phyloP scores from a whole-genome alignment of 2,888 invertebrate species.

The Drosophila maculinotata region DNA sequence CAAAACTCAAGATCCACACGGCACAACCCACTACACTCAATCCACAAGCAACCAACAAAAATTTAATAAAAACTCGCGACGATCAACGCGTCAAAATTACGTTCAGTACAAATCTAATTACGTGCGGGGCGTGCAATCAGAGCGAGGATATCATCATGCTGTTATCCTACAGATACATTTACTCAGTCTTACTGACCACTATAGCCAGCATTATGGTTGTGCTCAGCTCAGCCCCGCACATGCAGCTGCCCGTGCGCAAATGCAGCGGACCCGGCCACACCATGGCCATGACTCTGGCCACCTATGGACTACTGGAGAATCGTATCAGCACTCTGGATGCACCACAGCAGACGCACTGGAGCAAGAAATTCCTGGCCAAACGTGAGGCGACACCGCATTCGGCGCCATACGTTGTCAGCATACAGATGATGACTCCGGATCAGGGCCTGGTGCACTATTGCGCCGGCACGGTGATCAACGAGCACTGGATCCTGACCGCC shows the following conservation, averaged over 20 bases:
- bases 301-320: slow-evolving; percentile 71
- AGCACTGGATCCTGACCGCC: slow-evolving; percentile 84
- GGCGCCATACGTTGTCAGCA: slow-evolving; percentile 83
- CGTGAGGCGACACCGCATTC: slow-evolving; percentile 81
- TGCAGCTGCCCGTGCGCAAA: slow-evolving; percentile 60
- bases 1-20: slow-evolving; percentile 4
- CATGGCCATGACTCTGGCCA: slow-evolving; percentile 64
- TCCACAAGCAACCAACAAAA: background rate
- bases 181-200: slow-evolving; percentile 70
- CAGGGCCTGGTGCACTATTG: slow-evolving; percentile 82
- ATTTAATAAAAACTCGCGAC: slow-evolving; percentile 13
- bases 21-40: slow-evolving; percentile 10
- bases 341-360: slow-evolving; percentile 70
- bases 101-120: slow-evolving; percentile 46
- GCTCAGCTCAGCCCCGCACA: slow-evolving; percentile 64
- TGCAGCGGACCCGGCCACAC: slow-evolving; percentile 48
- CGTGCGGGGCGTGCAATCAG: slow-evolving; percentile 75
- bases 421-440: slow-evolving; percentile 79
- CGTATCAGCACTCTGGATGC: slow-evolving; percentile 68
- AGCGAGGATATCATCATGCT: slow-evolving; percentile 78
- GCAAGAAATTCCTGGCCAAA: slow-evolving; percentile 80
- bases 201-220: slow-evolving; percentile 80
- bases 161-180: slow-evolving; percentile 69
- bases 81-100: slow-evolving; percentile 62
- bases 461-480: slow-evolving; percentile 83